These are phyloP conservation scores for Pycnonotus jocosus DNA, from an alignment of 2,113 vertebrate species.

Conservation along the genomic window DNA sequence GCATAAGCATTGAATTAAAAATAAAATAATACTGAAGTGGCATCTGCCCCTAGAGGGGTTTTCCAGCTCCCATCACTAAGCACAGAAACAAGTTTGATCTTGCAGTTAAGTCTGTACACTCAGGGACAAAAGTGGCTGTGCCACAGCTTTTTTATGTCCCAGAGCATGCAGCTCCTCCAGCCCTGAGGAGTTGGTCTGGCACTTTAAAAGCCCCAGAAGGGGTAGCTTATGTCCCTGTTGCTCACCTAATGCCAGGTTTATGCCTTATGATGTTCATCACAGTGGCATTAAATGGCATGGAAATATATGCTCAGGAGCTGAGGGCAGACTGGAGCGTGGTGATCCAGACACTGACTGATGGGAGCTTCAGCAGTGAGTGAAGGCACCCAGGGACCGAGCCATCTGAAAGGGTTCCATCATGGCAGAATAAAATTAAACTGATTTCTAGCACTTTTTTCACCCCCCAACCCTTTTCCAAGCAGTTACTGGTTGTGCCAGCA, in stretches of 20 bases:
- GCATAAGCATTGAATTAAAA: background rate
- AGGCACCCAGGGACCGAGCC: background rate
- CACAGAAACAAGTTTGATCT: background rate
- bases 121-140: background rate
- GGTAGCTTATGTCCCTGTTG: background rate
- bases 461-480: background rate
- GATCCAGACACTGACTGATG: background rate
- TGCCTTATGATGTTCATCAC: background rate
- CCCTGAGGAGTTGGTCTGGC: background rate
- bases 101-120: background rate
- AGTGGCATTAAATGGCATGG: background rate
- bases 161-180: background rate
- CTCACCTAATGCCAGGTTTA: background rate
- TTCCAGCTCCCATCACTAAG: background rate
- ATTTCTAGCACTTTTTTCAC: background rate
- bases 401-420: background rate
- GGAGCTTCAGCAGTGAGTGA: background rate
- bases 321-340: accelerated
- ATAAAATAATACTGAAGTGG: background rate
- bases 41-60: background rate
- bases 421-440: background rate
- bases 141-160: background rate
- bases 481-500: background rate
- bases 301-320: background rate
- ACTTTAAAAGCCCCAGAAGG: background rate